Base-by-base conservation (phyloP, 2,797 vertebrate species). In the Vultur gryphus region DNA sequence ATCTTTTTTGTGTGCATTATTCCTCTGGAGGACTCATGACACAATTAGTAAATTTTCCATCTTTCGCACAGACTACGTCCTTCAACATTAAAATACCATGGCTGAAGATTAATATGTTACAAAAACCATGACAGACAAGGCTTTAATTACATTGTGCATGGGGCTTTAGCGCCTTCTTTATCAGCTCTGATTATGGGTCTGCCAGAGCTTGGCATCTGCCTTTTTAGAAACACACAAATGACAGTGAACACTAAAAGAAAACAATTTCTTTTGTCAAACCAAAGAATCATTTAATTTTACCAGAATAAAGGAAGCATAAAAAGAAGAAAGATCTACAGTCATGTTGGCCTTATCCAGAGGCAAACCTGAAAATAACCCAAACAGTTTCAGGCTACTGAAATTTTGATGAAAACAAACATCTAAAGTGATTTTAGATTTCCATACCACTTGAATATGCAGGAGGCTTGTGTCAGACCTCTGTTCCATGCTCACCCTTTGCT, bases 21-120 rank as follows among this genome's bases (percentile, higher is more conserved):
- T 82, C 10, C 31, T 64, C 5, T 1, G 8, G 39, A 81, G 25
- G 14, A 61, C 31, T 37, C 31, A 28, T 49, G 44, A 37, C 41
- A 73, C 17, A 75, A 59, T 21, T 25, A 58, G 23, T 75, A 84
- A 16, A 46, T 75, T 81, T 84, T 82, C 41, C 25, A n/a, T 46
- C 55, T 57, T 85, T 80, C 0, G 0, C 25, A 58, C 13, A 37
- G 29, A 19, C 8, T 49, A 11, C 2, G 5, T 54, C 24, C 16
- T 58, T 88, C 29, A 49, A 31, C 37, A 72, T 62, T 57, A 33
- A 80, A 80, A 86, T 43, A 35, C 1, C 20, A 35, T 10, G 3
- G 16, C 28, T 77, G 43, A 86, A 86, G 41, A 80, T 48, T 23
- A 85, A 17, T 24, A 12, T 72, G 44, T 37, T 76, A 48, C 18